Conservation (phyloP, 2,888 invertebrate genomes). For the Aleiodes alternator region DNA sequence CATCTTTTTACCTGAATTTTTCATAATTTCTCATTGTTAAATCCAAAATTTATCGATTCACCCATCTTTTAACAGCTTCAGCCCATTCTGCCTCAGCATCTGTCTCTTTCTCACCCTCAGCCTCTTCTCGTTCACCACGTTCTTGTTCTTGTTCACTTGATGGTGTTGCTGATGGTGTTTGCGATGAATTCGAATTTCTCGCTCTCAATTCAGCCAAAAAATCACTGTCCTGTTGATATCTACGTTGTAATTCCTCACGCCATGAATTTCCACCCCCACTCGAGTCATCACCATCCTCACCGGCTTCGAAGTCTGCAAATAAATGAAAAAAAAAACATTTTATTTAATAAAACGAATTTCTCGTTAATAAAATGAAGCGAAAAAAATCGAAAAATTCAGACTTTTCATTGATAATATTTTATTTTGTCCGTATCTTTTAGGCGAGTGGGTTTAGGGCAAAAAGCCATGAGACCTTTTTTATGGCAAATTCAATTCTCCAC, state of each 20-base stretch:
- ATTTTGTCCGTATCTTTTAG: too few species aligned
- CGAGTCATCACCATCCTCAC: slow-evolving; percentile 80
- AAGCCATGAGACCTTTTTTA: too few species aligned
- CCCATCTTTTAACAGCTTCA: slow-evolving; percentile 82
- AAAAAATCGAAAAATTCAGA: too few species aligned
- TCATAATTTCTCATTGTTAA: background rate
- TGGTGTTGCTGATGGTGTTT: slow-evolving; percentile 67
- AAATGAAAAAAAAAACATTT: background rate
- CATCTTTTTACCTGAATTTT: background rate
- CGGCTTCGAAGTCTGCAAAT: slow-evolving; percentile 82
- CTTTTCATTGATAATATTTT: too few species aligned
- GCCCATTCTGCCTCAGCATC: slow-evolving; percentile 78
- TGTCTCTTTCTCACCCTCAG: slow-evolving; percentile 75
- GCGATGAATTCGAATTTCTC: slow-evolving; percentile 73
- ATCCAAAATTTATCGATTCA: slow-evolving; percentile 78
- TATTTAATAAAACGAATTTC: too few species aligned
- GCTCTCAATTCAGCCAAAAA: slow-evolving; percentile 79
- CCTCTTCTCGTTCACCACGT: slow-evolving; percentile 75
- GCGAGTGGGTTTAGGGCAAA: too few species aligned
- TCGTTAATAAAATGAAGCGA: too few species aligned
- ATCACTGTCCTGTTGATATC: slow-evolving; percentile 79
- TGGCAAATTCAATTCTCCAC: too few species aligned
- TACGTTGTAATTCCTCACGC: slow-evolving; percentile 79
- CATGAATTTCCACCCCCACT: slow-evolving; percentile 77
- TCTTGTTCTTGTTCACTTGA: slow-evolving; percentile 67